Evolutionary conservation across 2,797 vertebrate genomes (phyloP), one percentile per base, ranked within the genome.

Genomic region (Sebastes steindachneri): DNA sequence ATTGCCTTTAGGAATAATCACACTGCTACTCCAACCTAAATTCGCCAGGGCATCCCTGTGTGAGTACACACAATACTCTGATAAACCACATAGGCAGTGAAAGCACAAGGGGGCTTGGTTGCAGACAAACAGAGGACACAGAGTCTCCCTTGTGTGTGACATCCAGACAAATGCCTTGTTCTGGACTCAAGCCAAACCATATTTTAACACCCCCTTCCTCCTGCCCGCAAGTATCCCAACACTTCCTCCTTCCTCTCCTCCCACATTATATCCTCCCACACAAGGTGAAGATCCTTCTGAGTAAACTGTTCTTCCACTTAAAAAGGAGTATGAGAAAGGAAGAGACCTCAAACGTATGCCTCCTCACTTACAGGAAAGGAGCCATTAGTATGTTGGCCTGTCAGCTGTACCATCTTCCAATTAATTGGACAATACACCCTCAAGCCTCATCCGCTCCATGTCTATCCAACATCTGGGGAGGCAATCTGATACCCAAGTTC

Each of bases 91-190:
- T 60, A 35, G 53, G 67, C 26, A 41, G 78, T 51, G 51, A 55
- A 53, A 65, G 66, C 58, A 69, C 57, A 62, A 25, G 35, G 26
- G 23, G 59, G 45, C 54, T 55, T 19, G 57, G 64, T 54, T 62
- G 48, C 45, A 73, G 68, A 70, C 45, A 67, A 68, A 58, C 17
- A 7, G 59, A 69, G 45, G 69, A 48, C 57, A 82, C 67, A 66
- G 48, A 28, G 35, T 54, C 58, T 77, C 55, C 21, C 54, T 63
- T 60, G 64, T 57, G 80, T 80, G 66, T 68, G 75, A 88, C 81
- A 89, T 73, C 62, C 81, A 86, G 77, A 88, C 76, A 86, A 89
- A 87, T 86, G 77, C 79, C 82, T 67, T 45, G 64, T 64, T 67
- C 74, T 84, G 82, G 79, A 75, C 33, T 72, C 11, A 4, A 68